These are phyloP conservation scores for Phaedon cochleariae DNA, from an alignment of 2,888 invertebrate genomes.

Conservation along the genomic window DNA sequence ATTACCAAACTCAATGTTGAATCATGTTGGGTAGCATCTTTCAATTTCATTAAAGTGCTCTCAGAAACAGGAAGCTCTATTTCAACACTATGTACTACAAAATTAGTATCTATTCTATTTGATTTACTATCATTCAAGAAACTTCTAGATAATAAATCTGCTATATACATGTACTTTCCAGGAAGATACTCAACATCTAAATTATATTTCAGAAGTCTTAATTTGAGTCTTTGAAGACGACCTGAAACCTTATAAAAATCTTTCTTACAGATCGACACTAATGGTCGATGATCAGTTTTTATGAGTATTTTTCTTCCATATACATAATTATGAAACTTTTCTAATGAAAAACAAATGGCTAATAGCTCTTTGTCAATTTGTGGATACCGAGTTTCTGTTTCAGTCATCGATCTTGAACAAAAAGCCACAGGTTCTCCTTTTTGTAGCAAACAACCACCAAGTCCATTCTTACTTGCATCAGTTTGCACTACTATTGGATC, in stretches of 20 bases:
- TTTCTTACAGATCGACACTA: too few relatives aligned
- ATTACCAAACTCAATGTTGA: too few relatives aligned
- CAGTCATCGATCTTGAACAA: conserved; percentile 46
- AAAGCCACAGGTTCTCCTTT: too few relatives aligned
- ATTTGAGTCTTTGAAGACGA: conserved; percentile 39
- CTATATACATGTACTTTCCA: conserved; percentile 39
- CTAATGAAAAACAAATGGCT: conserved; percentile 48
- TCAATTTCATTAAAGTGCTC: too few relatives aligned
- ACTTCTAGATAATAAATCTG: conserved; percentile 30
- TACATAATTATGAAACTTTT: conserved; percentile 52
- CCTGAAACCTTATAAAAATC: too few relatives aligned
- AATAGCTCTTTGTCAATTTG: conserved; percentile 50
- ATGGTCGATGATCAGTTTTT: conserved; percentile 50
- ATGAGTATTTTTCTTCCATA: conserved; percentile 47
- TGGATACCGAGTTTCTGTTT: conserved; percentile 44
- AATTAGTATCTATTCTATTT: too few relatives aligned
- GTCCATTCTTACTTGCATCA: conserved; percentile 39
- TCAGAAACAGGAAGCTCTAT: too few relatives aligned
- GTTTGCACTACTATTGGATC: conserved; percentile 35
- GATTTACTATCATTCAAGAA: too few relatives aligned
- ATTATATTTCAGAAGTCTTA: conserved; percentile 42
- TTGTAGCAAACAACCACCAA: conserved; percentile 41
- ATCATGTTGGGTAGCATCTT: too few relatives aligned
- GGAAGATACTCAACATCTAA: conserved; percentile 41
- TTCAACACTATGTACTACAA: too few relatives aligned